A percentile compares a stretch with the other conserved stretches of the same genome.
phyloP scores from a whole-genome alignment of 2,888 invertebrate genomes.

The Rotaria macrura region DNA sequence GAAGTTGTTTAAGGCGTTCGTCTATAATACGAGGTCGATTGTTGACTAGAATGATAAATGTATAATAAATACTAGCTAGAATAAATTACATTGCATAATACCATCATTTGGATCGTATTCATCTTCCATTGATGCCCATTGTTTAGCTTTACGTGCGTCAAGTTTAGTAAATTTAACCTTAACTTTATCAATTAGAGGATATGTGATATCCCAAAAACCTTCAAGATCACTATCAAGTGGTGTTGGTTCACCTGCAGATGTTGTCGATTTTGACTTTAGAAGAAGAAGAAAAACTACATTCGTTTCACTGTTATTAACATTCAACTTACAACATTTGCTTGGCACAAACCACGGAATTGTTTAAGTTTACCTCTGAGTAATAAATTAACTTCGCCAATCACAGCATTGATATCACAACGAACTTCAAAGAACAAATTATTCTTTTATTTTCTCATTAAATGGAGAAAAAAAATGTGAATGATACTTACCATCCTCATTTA shows the following conservation, averaged over 20 bases:
- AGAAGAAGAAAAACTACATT: neutral
- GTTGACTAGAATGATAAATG: neutral
- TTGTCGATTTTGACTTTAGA: neutral
- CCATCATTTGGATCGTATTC: conserved; percentile 17
- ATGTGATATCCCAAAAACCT: conserved; percentile 96
- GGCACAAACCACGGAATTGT: conserved; percentile 74
- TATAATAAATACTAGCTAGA: too few species aligned
- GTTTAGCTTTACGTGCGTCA: conserved; percentile 44
- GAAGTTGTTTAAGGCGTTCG: neutral
- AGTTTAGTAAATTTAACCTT: conserved; percentile 62
- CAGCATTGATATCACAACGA: conserved; percentile 70
- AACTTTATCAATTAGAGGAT: conserved; percentile 75
- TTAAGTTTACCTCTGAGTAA: conserved; percentile 82
- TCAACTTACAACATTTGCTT: conserved; percentile 58
- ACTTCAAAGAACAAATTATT: conserved; percentile 46
- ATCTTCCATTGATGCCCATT: conserved; percentile 40
- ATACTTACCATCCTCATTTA: neutral
- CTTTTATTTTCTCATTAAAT: neutral
- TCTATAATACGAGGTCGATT: neutral
- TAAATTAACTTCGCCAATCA: conserved; percentile 78
- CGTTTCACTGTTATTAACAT: neutral
- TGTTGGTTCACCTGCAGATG: conserved; percentile 41
- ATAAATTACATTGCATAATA: neutral
- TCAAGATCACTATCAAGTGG: conserved; percentile 79
- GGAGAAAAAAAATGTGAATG: neutral